Evolutionary conservation across 2,113 vertebrate species (phyloP).

Genomic region (Clupea harengus): DNA sequence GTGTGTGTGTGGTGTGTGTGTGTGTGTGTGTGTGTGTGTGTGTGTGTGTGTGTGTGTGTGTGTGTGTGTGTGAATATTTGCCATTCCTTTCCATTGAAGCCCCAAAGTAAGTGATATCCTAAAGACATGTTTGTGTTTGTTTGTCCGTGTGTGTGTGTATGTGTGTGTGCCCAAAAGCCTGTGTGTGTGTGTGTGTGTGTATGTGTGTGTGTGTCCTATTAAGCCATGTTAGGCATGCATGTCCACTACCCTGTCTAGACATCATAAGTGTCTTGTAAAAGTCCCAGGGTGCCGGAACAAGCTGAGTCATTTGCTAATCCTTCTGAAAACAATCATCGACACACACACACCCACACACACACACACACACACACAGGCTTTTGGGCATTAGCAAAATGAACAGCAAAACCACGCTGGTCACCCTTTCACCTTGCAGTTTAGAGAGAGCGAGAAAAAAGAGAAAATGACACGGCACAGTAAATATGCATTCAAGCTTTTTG

Average conservation of each 20-base stretch:
- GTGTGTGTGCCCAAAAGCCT: too few relatives aligned
- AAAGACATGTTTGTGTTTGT: background rate
- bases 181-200: constrained; percentile 5
- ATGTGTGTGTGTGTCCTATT: constrained; percentile 13
- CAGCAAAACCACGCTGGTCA: background rate
- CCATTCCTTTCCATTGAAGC: background rate
- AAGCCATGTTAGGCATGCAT: background rate
- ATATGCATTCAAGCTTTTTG: background rate
- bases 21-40: background rate
- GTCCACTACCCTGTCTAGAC: constrained; percentile 7
- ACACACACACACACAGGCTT: background rate
- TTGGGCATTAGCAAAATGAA: background rate
- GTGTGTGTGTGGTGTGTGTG: too few relatives aligned
- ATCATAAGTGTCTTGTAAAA: constrained; percentile 1
- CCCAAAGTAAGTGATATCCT: background rate
- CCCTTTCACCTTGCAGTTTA: background rate
- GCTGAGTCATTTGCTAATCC: constrained; percentile 2
- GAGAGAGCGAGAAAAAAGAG: background rate
- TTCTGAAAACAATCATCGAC: background rate
- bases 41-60: background rate
- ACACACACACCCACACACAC: background rate
- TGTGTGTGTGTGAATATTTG: background rate
- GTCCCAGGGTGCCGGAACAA: background rate
- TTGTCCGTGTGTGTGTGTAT: background rate
- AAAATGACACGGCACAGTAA: background rate